Base-by-base conservation (phyloP, 2,113 vertebrate species). In the Synodontis membranacea region DNA sequence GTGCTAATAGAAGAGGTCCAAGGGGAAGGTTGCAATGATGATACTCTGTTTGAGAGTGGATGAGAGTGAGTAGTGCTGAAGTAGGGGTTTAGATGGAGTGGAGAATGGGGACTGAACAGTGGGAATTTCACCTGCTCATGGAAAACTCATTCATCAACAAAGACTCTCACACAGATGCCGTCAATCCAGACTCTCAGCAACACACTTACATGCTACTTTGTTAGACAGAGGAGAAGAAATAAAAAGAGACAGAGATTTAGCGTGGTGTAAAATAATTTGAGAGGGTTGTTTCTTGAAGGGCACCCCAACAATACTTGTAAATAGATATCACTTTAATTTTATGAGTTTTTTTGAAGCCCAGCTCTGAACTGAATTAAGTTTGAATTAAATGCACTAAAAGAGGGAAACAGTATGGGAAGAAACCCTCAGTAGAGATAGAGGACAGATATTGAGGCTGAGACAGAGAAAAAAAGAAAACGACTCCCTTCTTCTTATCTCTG, bases 41-140 rank as follows among this genome's bases (percentile, higher is more conserved):
- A 74, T 88, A 74, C 66, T 84, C n/a, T n/a, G 23, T 60, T 64
- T 60, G 70, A 58, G 56, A 56, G 83, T 42, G 21, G 39, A 52
- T 50, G 52, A 39, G 10, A 42, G 37, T 2, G 64, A 80, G 90
- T 50, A 70, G 79, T 75, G 72, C 37, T 86, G 85, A 84, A 85
- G 82, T 1, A 56, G 0, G 64, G 76, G 48, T 86, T 85, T 86
- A 81, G n/a, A 88, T 34, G 39, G 66, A 86, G 50, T 17, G 62
- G 58, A 81, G 66, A 46, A 86, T 70, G 34, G 74, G 84, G 62
- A 80, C 58, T 28, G 76, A 83, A 82, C 58, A 75, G 84, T 85
- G 88, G 90, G 93, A 88, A 91, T 92, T 86, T 86, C 89, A 90
- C 86, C 87, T 34, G 70, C 91, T 89, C 25, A 78, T 74, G 87